Conservation (phyloP, 1,140 invertebrate species). For the Fopius arisanus region DNA sequence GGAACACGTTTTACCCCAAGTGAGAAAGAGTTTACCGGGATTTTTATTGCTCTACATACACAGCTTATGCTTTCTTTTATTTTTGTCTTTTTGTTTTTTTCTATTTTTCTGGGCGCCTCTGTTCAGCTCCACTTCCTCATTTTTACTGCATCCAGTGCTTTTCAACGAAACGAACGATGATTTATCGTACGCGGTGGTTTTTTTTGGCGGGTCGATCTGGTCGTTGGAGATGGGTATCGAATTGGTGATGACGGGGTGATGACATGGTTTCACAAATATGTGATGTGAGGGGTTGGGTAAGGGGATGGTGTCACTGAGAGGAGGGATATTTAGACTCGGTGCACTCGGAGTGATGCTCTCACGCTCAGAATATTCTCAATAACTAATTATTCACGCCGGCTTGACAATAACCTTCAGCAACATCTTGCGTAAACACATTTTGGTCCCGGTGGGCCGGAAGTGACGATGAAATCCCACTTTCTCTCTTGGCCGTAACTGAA, state of each 20-base stretch:
- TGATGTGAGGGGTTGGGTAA: background rate
- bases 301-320: background rate
- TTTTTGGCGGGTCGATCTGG: background rate
- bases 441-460: no score
- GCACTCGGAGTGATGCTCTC: background rate
- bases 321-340: background rate
- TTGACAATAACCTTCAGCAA: background rate
- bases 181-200: background rate
- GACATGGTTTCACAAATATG: background rate
- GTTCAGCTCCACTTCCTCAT: background rate
- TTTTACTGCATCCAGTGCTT: background rate
- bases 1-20: constrained; percentile 25
- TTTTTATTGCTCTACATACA: constrained; percentile 25
- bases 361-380: constrained; percentile 20
- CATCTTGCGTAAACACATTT: background rate
- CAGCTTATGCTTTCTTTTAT: background rate
- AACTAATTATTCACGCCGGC: constrained; percentile 19
- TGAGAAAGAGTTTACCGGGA: constrained; percentile 28
- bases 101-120: background rate
- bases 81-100: constrained; percentile 3
- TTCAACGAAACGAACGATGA: background rate
- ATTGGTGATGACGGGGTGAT: background rate
- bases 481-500: no score
- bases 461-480: no score
- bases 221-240: background rate